phyloP scores from a whole-genome alignment of 2,113 vertebrate genomes.

The Laterallus jamaicensis region DNA sequence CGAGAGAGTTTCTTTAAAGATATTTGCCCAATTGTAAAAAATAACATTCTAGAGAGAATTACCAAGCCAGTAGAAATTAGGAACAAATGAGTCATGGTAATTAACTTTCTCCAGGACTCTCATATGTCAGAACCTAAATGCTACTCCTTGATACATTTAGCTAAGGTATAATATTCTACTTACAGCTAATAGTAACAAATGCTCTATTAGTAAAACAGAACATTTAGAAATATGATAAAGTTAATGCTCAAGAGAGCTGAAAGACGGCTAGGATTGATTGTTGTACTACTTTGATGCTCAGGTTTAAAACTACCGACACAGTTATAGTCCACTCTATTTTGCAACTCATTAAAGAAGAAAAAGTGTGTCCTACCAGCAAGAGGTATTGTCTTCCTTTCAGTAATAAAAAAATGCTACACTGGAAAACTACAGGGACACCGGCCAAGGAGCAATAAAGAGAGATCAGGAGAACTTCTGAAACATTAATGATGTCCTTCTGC shows the following conservation, averaged over 20 bases:
- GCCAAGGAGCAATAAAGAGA: constrained; percentile 52
- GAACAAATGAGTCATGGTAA: constrained; percentile 36
- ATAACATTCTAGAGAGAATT: background rate
- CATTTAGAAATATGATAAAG: constrained; percentile 56
- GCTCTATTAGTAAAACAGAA: constrained; percentile 57
- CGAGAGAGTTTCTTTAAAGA: background rate
- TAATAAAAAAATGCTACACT: constrained; percentile 53
- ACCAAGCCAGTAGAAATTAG: constrained; percentile 39
- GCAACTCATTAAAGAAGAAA: constrained; percentile 53
- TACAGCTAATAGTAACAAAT: constrained; percentile 50
- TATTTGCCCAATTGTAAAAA: background rate
- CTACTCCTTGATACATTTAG: constrained; percentile 47
- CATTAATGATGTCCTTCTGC: constrained; percentile 66
- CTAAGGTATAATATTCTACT: constrained; percentile 10
- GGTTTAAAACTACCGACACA: background rate
- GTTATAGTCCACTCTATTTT: constrained; percentile 39
- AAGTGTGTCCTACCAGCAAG: constrained; percentile 24
- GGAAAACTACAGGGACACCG: constrained; percentile 49
- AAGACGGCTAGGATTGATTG: background rate
- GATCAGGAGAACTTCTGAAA: constrained; percentile 65
- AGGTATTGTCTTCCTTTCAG: constrained; percentile 35
- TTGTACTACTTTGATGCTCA: constrained; percentile 25
- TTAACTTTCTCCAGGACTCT: constrained; percentile 31
- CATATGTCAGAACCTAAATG: constrained; percentile 41
- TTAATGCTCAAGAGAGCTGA: constrained; percentile 29